A percentile compares a stretch with the other conserved stretches of the same genome.
Evolutionary conservation across 1,140 invertebrate genomes (phyloP).

Genomic region (Pseudomyrmex dendroicus): DNA sequence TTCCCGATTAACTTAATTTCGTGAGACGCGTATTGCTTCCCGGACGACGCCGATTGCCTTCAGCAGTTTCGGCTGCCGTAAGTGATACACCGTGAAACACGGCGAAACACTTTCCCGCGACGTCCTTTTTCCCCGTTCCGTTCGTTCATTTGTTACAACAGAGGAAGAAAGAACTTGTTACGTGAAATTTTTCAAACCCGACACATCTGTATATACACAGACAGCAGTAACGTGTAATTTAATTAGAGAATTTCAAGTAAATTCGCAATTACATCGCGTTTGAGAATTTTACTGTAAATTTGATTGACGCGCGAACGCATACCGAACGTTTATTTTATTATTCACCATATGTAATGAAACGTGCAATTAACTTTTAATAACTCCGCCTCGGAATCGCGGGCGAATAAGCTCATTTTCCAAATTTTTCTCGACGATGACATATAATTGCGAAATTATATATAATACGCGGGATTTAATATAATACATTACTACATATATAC

Average conservation of each 20-base stretch:
- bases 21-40: conserved; percentile 50
- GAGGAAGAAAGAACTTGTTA: no score
- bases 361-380: conserved; percentile 41
- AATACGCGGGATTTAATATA: conserved; percentile 7
- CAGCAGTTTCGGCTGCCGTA: conserved; percentile 32
- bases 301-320: not conserved
- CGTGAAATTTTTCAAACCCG: not conserved
- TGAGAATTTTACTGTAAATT: conserved; percentile 1
- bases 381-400: not conserved
- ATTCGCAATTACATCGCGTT: not conserved
- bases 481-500: not conserved
- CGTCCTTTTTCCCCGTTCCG: not conserved
- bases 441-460: not conserved
- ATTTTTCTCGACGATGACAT: not conserved
- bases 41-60: conserved; percentile 50
- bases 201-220: not conserved
- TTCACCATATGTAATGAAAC: conserved; percentile 20
- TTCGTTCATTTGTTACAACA: not conserved
- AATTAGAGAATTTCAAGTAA: not conserved
- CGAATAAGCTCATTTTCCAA: conserved; percentile 23
- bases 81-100: conserved; percentile 39
- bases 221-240: not conserved
- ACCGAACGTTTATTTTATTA: conserved; percentile 17
- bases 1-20: conserved; percentile 70
- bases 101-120: not conserved